Conservation (phyloP, 2,888 invertebrate genomes). For the Hirudinaria manillensis region DNA sequence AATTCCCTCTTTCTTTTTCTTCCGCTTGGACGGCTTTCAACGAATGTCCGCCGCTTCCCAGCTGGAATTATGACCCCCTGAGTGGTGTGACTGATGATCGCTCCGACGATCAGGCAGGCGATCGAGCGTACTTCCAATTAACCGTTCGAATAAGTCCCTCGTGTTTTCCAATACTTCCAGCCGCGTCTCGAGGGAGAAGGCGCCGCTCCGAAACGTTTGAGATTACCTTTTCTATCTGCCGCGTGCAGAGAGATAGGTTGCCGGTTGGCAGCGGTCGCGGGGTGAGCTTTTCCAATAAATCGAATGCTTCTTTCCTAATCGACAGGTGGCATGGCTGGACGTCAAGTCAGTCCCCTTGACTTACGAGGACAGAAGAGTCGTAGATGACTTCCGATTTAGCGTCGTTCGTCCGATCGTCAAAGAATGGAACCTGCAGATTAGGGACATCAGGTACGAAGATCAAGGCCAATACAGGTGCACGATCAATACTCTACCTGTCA, state of each 20-base stretch:
- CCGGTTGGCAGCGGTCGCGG: no score
- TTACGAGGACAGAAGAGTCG: constrained; percentile 45
- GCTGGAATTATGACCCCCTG: no score
- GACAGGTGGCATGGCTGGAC: constrained; percentile 46
- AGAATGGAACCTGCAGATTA: constrained; percentile 51
- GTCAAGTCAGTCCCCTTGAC: constrained; percentile 45
- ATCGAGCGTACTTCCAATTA: constrained; percentile 11
- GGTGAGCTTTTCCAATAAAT: no score
- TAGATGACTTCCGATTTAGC: constrained; percentile 49
- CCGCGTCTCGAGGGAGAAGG: background rate
- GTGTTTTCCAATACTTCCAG: constrained; percentile 3
- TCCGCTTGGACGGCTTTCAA: no score
- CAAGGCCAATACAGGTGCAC: constrained; percentile 49
- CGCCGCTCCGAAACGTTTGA: background rate
- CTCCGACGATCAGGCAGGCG: background rate
- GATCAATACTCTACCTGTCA: constrained; percentile 47
- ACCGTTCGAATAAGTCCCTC: background rate
- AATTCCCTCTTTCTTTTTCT: no score
- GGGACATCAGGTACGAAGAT: constrained; percentile 42
- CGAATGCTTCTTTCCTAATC: background rate
- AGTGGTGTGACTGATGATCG: no score
- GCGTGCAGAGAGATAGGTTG: background rate
- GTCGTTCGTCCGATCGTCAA: constrained; percentile 46
- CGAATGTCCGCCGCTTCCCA: no score
- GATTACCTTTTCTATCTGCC: background rate